phyloP scores from a whole-genome alignment of 2,113 vertebrate species.

The Edolisoma coerulescens region DNA sequence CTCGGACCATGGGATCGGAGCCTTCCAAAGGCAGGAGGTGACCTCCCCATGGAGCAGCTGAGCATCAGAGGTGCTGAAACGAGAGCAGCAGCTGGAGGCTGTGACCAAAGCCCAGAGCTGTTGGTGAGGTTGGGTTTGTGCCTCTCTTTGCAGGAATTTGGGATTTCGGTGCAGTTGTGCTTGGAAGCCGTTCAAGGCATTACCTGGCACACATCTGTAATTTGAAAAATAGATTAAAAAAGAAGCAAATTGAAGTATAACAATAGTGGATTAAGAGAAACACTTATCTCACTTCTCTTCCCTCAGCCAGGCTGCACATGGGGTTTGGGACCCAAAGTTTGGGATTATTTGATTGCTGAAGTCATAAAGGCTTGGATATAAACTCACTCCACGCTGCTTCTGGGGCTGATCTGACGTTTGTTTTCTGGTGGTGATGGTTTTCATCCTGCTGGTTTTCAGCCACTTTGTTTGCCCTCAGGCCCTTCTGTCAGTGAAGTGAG shows the following conservation, averaged over 20 bases:
- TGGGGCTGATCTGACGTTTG: not conserved
- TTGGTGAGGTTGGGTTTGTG: not conserved
- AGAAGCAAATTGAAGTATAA: not conserved
- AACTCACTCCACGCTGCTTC: not conserved
- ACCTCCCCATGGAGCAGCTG: not conserved
- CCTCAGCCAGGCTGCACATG: not conserved
- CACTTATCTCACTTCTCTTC: conserved; percentile 54
- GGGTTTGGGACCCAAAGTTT: not conserved
- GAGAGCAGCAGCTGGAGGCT: accelerated
- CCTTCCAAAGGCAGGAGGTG: not conserved
- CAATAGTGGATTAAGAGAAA: conserved; percentile 35
- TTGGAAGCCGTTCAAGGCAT: not conserved
- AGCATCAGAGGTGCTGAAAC: not conserved
- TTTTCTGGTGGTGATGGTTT: not conserved
- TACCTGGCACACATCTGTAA: not conserved
- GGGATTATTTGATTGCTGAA: not conserved
- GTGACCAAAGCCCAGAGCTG: not conserved
- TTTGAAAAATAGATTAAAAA: conserved; percentile 18
- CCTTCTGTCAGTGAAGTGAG: not conserved
- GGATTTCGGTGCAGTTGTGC: not conserved
- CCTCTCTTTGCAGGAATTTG: not conserved
- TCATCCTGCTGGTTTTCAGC: not conserved
- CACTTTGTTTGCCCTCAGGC: not conserved
- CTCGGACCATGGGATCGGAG: not conserved
- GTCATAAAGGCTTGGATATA: not conserved